Conservation (phyloP, 2,113 vertebrate genomes). For the Tyrannus savana region DNA sequence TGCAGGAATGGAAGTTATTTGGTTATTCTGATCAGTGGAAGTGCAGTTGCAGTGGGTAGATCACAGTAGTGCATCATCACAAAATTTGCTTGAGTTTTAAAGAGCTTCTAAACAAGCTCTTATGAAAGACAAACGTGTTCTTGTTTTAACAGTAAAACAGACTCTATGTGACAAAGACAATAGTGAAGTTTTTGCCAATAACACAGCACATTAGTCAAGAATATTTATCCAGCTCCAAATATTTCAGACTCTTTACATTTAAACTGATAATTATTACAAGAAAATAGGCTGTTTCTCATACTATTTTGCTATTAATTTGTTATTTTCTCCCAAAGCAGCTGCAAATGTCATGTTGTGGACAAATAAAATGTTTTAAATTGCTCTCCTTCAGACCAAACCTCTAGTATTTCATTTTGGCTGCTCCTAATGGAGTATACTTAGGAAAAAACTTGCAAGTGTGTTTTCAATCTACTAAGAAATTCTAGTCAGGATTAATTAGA, state of each 20-base stretch:
- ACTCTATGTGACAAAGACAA: not conserved
- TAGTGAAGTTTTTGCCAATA: not conserved
- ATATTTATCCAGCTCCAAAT: not conserved
- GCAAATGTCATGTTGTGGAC: not conserved
- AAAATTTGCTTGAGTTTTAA: slow-evolving; percentile 22
- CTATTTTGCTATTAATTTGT: not conserved
- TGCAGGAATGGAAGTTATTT: not conserved
- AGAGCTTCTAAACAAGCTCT: slow-evolving; percentile 1
- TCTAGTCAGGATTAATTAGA: not conserved
- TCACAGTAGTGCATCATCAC: not conserved
- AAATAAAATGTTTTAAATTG: not conserved
- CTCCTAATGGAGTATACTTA: not conserved
- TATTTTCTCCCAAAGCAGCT: not conserved
- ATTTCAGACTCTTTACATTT: not conserved
- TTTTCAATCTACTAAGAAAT: not conserved
- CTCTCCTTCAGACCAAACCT: not conserved
- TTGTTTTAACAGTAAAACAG: not conserved
- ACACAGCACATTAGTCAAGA: not conserved
- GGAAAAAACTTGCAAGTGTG: not conserved
- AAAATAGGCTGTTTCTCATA: not conserved
- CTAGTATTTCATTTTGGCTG: not conserved
- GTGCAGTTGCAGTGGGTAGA: not conserved
- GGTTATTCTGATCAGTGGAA: slow-evolving; percentile 38
- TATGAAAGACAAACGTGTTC: not conserved
- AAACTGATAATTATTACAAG: not conserved